phyloP scores from a whole-genome alignment of 1,140 invertebrate genomes.

The Drosophila seguyi region DNA sequence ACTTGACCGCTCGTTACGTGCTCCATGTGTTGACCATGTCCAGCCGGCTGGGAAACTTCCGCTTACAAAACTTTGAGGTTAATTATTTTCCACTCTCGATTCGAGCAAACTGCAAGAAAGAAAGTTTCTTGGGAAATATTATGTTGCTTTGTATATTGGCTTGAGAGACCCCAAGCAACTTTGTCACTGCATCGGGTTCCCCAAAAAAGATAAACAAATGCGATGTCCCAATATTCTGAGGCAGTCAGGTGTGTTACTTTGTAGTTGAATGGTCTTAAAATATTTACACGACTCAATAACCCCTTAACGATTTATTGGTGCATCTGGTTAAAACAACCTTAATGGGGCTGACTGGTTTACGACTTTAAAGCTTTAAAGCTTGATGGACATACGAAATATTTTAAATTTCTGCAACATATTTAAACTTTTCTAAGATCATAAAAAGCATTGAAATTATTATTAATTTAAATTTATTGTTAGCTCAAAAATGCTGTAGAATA shows the following conservation, averaged over 20 bases:
- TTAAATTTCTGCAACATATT: too few species aligned
- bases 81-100: conserved; percentile 82
- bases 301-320: conserved; percentile 14
- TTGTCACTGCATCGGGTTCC: conserved; percentile 6
- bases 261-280: conserved; percentile 30
- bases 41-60: conserved; percentile 68
- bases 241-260: conserved; percentile 16
- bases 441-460: too few species aligned
- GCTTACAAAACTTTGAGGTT: conserved; percentile 69
- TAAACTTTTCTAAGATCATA: too few species aligned
- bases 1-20: conserved; percentile 79
- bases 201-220: conserved; percentile 27
- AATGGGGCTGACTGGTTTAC: neutral
- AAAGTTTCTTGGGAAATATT: conserved; percentile 24
- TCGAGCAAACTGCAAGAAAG: conserved; percentile 51
- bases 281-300: conserved; percentile 35
- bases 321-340: neutral
- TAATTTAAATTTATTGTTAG: too few species aligned
- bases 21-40: conserved; percentile 69
- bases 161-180: conserved; percentile 5
- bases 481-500: too few species aligned
- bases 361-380: neutral
- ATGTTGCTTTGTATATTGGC: neutral
- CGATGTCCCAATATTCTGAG: conserved; percentile 9
- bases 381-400: neutral